A percentile compares a stretch with the other conserved stretches of the same genome.
Evolutionary conservation across 2,888 invertebrate species (phyloP).

Genomic region (Polydrusus tereticollis): DNA sequence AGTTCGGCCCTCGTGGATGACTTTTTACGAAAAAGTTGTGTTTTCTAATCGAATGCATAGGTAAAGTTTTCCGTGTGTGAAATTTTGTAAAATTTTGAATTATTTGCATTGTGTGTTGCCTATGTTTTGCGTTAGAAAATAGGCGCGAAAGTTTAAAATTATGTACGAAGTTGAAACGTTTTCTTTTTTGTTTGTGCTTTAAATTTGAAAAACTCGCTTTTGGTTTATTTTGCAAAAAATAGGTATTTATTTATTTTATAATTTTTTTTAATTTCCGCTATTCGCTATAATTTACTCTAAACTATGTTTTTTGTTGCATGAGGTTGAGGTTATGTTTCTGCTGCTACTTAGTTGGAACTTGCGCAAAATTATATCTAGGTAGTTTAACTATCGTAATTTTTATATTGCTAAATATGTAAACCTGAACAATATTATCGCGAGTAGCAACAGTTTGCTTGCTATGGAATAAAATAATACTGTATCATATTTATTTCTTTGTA

Average conservation of each 20-base stretch:
- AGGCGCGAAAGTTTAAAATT: constrained; percentile 7
- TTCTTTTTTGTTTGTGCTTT: constrained; percentile 2
- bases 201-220: not conserved
- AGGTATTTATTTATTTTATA: constrained; percentile 5
- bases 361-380: too few relatives aligned
- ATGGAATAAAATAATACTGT: too few relatives aligned
- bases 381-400: too few relatives aligned
- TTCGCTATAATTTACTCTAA: too few relatives aligned
- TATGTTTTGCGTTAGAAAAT: constrained; percentile 4
- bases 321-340: too few relatives aligned
- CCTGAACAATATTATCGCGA: too few relatives aligned
- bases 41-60: constrained; percentile 46
- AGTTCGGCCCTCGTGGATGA: constrained; percentile 30
- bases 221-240: constrained; percentile 20
- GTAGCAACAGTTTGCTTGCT: too few relatives aligned
- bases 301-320: too few relatives aligned
- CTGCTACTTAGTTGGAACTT: too few relatives aligned
- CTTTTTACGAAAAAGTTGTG: constrained; percentile 36
- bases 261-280: too few relatives aligned
- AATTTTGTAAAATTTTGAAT: constrained; percentile 43
- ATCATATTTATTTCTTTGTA: too few relatives aligned
- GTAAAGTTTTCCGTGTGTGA: constrained; percentile 32
- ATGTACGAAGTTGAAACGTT: not conserved
- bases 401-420: too few relatives aligned
- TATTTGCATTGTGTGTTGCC: constrained; percentile 28